Conservation (phyloP, 2,797 vertebrate genomes). For the Pristis pectinata region DNA sequence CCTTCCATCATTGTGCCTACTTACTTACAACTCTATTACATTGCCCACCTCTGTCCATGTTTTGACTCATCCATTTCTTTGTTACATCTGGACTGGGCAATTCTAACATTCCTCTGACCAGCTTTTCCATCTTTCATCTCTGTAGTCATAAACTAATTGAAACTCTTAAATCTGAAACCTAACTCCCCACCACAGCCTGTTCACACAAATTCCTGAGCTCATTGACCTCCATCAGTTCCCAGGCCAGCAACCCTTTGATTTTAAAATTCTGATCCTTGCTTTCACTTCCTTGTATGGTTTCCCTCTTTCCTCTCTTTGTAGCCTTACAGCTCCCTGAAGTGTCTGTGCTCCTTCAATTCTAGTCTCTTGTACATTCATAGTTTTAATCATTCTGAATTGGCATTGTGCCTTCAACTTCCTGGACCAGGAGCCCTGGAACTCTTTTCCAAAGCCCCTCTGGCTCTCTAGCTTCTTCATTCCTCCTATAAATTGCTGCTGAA, state of each 20-base stretch:
- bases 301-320: neutral
- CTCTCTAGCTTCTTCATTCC: neutral
- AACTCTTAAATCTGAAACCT: neutral
- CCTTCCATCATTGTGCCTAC: too few relatives aligned
- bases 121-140: neutral
- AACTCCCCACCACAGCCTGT: neutral
- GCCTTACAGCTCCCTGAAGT: neutral
- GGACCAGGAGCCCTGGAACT: neutral
- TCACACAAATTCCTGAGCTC: neutral
- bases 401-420: neutral
- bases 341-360: neutral
- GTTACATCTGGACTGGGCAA: neutral
- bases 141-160: neutral
- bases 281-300: neutral
- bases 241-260: neutral
- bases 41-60: neutral
- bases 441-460: neutral
- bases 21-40: neutral
- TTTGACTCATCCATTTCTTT: neutral
- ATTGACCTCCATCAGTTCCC: neutral
- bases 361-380: neutral
- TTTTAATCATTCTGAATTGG: neutral
- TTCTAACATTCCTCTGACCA: neutral
- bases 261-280: neutral
- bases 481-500: neutral